Evolutionary conservation across 2,888 invertebrate species (phyloP).

Genomic region (Hirtodrosophila trivittata): DNA sequence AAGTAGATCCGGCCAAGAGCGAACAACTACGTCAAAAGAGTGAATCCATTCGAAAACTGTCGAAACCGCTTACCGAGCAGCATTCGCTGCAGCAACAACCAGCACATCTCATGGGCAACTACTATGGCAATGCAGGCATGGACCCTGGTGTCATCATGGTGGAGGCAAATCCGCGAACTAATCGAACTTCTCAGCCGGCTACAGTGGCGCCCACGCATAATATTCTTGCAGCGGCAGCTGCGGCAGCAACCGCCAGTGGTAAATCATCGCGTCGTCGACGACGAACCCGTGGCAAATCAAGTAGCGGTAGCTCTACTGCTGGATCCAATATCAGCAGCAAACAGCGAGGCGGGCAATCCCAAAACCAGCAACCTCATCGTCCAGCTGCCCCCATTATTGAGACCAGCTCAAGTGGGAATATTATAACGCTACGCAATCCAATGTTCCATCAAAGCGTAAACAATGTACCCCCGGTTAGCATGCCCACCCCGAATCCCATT

Average conservation of each 20-base stretch:
- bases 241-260: conserved; percentile 58
- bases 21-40: conserved; percentile 82
- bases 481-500: conserved; percentile 67
- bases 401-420: conserved; percentile 83
- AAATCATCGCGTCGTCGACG: conserved; percentile 81
- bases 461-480: conserved; percentile 46
- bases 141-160: conserved; percentile 83
- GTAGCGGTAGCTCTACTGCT: conserved; percentile 33
- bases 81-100: conserved; percentile 52
- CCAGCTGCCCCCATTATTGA: conserved; percentile 45
- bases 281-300: conserved; percentile 79
- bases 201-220: conserved; percentile 19
- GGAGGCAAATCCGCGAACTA: conserved; percentile 78
- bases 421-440: conserved; percentile 91
- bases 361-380: conserved; percentile 14
- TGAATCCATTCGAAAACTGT: conserved; percentile 82
- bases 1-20: conserved; percentile 86
- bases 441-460: conserved; percentile 86
- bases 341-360: conserved; percentile 30
- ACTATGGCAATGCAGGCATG: conserved; percentile 60
- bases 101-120: conserved; percentile 50
- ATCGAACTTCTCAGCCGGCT: conserved; percentile 43
- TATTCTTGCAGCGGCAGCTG: conserved; percentile 67
- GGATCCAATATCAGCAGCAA: conserved; percentile 36
- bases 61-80: conserved; percentile 74